Evolutionary conservation across 2,113 vertebrate genomes (phyloP).

Genomic region (Apteryx mantelli): DNA sequence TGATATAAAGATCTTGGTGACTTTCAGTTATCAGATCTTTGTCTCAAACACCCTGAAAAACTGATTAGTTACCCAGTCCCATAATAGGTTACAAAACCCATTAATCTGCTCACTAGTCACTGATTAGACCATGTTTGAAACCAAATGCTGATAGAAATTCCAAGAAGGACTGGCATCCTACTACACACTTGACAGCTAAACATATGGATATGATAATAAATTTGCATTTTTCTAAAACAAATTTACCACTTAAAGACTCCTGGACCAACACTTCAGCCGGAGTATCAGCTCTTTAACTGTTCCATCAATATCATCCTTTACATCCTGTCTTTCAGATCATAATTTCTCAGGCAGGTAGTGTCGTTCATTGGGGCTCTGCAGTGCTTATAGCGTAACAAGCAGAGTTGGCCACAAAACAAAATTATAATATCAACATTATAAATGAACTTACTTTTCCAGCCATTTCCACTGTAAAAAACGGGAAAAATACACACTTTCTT

Average conservation of each 20-base stretch:
- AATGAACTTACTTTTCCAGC: slow-evolving; percentile 88
- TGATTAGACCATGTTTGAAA: neutral
- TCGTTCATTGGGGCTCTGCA: neutral
- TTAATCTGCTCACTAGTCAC: neutral
- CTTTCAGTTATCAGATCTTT: neutral
- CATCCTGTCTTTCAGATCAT: neutral
- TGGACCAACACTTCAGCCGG: neutral
- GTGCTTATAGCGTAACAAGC: neutral
- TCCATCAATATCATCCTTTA: neutral
- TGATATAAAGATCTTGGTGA: neutral
- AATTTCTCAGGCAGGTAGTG: neutral
- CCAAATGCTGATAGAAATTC: neutral
- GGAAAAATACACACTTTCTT: slow-evolving; percentile 89
- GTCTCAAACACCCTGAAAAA: neutral
- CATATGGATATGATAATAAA: neutral
- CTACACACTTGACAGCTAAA: neutral
- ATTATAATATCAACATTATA: neutral
- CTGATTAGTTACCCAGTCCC: neutral
- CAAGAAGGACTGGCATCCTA: neutral
- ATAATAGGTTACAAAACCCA: neutral
- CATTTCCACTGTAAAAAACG: slow-evolving; percentile 96
- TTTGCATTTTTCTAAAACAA: neutral
- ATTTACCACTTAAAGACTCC: neutral
- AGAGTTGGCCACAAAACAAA: neutral
- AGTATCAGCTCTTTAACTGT: neutral